Evolutionary conservation across 2,888 invertebrate species (phyloP), one percentile per base, ranked within the genome.

Genomic region (Caenorhabditis angaria): DNA sequence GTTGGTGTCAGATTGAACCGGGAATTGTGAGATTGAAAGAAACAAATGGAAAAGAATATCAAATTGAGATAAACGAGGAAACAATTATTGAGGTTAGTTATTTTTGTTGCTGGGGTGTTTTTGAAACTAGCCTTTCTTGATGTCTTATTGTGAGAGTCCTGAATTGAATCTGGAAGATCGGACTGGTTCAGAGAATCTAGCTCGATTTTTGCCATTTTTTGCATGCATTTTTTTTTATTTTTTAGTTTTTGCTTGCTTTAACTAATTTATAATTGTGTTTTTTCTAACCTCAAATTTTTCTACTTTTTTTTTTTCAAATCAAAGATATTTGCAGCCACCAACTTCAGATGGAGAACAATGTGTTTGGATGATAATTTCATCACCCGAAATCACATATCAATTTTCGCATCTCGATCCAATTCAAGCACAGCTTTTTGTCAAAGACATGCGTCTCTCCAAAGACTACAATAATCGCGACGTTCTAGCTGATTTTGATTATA

Each of bases 351-450:
- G 24, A 4, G 50, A 50, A n/a, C 22, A 50, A 50, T 24, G 22
- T 2, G 41, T 65, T 14, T 70, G 70, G 70, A 55, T 61, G 8
- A 50, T 70, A 1, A 59, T 70, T 29, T 24, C 24, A 8, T 20
- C 24, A 2, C 24, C 50, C 22, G 24, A 50, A 8, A 20, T 8
- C 6, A 61, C 59, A 6, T 63, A 58, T 32, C 66, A 71, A 22
- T 71, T 71, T 35, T 62, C 70, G 12, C 70, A 71, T 35, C 56
- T 66, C 4, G 70, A 71, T n/a, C 63, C 70, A n/a, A 71, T 71
- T 28, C 35, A 29, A 24, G 70, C 70, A 3, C 63, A 71, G 32
- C 51, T 66, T 18, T 66, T 71, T n/a, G 61, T 71, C 14, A 71
- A 35, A 71, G 72, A 72, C 50, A 72, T 72, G 64, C 41, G 68